These are phyloP conservation scores for Drosophila mettleri DNA, from an alignment of 2,888 invertebrate species.

Conservation along the genomic window DNA sequence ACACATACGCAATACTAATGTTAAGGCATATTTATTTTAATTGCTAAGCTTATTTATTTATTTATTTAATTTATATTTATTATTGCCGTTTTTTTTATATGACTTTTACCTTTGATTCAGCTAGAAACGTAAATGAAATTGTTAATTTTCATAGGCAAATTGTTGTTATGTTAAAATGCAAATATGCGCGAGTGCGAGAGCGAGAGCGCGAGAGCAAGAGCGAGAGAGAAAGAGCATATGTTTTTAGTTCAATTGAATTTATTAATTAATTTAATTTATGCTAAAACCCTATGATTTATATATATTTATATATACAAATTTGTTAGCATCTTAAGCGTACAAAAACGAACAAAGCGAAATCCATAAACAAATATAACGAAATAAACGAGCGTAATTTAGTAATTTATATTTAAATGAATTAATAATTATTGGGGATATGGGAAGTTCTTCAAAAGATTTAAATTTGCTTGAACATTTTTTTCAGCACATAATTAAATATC, in stretches of 20 bases:
- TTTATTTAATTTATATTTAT: slow-evolving; percentile 66
- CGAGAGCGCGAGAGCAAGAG: slow-evolving; percentile 47
- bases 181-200: slow-evolving; percentile 20
- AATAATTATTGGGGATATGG: not conserved
- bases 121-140: slow-evolving; percentile 72
- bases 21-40: slow-evolving; percentile 70
- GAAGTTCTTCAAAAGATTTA: not conserved
- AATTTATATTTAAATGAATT: not conserved
- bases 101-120: slow-evolving; percentile 68
- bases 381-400: slow-evolving; percentile 55
- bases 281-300: slow-evolving; percentile 46
- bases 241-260: slow-evolving; percentile 83
- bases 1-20: slow-evolving; percentile 42
- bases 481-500: too few relatives aligned
- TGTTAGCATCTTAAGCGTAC: slow-evolving; percentile 57
- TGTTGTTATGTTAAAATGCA: slow-evolving; percentile 75
- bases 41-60: slow-evolving; percentile 73
- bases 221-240: slow-evolving; percentile 61
- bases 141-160: slow-evolving; percentile 78
- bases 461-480: too few relatives aligned
- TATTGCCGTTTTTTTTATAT: slow-evolving; percentile 35
- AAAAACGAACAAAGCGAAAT: slow-evolving; percentile 48
- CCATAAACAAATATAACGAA: slow-evolving; percentile 42
- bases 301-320: slow-evolving; percentile 37
- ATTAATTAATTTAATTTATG: slow-evolving; percentile 68